phyloP scores from a whole-genome alignment of 2,113 vertebrate species.

The Psilopsiagon aurifrons region DNA sequence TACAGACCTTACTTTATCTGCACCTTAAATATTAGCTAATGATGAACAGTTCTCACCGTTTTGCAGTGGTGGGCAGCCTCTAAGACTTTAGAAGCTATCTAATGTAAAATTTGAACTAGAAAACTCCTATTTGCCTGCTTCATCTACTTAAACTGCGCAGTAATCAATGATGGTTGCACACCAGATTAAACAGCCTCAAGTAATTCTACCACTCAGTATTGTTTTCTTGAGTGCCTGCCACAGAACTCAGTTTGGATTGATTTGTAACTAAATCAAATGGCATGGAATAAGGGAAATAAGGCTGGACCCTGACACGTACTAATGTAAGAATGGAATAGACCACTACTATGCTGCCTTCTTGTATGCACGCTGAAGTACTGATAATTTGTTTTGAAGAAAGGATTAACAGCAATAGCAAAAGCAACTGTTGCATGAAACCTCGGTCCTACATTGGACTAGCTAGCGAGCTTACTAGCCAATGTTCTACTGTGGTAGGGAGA shows the following conservation, averaged over 20 bases:
- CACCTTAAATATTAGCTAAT: neutral
- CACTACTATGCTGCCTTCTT: neutral
- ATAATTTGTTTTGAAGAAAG: neutral
- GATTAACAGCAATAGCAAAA: neutral
- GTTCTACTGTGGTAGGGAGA: neutral
- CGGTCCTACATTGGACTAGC: neutral
- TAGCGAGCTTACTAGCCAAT: neutral
- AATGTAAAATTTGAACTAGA: neutral
- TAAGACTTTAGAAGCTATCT: neutral
- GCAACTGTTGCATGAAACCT: neutral
- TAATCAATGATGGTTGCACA: neutral
- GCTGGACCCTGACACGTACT: neutral
- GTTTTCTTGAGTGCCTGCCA: neutral
- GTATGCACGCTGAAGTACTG: neutral
- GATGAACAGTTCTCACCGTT: neutral
- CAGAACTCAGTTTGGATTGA: neutral
- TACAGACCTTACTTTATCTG: neutral
- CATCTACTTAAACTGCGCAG: neutral
- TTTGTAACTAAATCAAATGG: neutral
- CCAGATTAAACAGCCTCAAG: conserved; percentile 22
- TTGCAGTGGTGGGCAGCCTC: neutral
- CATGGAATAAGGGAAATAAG: neutral
- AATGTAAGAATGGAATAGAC: neutral
- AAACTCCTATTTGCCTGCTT: neutral
- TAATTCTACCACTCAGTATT: neutral